Base-by-base conservation (phyloP, 2,888 invertebrate species). In the Horisme vitalbata region DNA sequence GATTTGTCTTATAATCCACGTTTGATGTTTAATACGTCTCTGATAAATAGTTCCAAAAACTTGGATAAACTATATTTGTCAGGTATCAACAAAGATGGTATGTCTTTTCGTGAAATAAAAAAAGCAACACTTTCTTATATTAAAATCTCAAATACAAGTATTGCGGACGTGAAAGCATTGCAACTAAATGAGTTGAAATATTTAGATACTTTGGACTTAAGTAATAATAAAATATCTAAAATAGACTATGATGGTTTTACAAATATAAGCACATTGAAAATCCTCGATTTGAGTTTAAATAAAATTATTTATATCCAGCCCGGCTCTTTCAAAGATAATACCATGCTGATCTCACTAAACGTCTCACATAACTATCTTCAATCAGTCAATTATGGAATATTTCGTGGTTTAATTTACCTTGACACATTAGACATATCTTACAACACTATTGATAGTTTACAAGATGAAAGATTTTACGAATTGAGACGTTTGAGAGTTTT, bases 281-380 rank as follows among this genome's bases (percentile, higher is more conserved):
- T 44, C 20, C 55, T 84, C 35, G 83, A 84, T 58, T 43, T 84
- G 12, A 83, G 84, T 55, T 67, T 52, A 13, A 84, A 84, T 44
- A 58, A 70, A 49, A 71, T 84, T 47, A 58, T 50, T 15, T 68
- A 46, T 13, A 74, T 84, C 41, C 79, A 83, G 59, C 75, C 82
- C 0, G 79, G 80, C 2, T 61, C 64, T 18, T 81, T 84, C 43
- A 76, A 66, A 57, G 72, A 79, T 5, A 81, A 76, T 14, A 43
- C 34, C 5, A 46, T 65, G 4, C 57, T 84, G 15, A 11, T 48
- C 13, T 44, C 33, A 4, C 58, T 84, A 2, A 83, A 82, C 38
- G 51, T 84, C 38, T 84, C 84, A 9, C 80, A 83, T 50, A 84
- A 84, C 45, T 55, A 13, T 7, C 56, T 84, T 21, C 51, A 53